These are phyloP conservation scores for Rhinolophus ferrumequinum DNA, from an alignment of 2,113 vertebrate genomes.

Conservation along the genomic window DNA sequence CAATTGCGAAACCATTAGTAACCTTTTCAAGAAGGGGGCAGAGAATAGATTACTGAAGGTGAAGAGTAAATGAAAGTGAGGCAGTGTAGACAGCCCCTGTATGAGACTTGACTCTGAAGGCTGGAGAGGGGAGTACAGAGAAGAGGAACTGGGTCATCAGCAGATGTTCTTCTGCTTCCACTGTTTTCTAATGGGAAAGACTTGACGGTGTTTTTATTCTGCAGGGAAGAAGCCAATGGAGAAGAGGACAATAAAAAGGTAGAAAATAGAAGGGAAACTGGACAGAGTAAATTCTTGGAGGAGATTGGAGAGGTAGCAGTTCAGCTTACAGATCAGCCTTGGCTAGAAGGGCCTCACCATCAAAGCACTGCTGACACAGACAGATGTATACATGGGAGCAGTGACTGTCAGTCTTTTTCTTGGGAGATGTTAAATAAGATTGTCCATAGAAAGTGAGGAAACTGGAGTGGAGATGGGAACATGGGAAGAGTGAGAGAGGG, in stretches of 20 bases:
- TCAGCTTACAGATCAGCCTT: background rate
- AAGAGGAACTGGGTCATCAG: background rate
- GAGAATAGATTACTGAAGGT: background rate
- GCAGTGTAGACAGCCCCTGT: background rate
- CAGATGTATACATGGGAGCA: background rate
- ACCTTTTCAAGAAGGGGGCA: slow-evolving; percentile 1
- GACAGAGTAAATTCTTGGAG: background rate
- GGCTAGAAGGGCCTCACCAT: background rate
- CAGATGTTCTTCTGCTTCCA: background rate
- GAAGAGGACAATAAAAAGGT: background rate
- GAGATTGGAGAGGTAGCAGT: background rate
- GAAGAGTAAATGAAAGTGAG: background rate
- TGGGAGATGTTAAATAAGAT: background rate
- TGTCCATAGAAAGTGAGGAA: background rate
- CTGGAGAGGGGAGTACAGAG: too few species aligned
- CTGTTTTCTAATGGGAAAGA: background rate
- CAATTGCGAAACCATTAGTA: background rate
- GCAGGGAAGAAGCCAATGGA: background rate
- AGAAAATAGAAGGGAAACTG: background rate
- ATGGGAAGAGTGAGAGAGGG: background rate
- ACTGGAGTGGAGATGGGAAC: background rate
- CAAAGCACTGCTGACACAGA: background rate
- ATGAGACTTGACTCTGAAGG: background rate
- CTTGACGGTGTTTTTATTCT: background rate
- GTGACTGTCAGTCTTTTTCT: background rate